Conservation (phyloP, 2,888 invertebrate species). For the Diarsia mendica region DNA sequence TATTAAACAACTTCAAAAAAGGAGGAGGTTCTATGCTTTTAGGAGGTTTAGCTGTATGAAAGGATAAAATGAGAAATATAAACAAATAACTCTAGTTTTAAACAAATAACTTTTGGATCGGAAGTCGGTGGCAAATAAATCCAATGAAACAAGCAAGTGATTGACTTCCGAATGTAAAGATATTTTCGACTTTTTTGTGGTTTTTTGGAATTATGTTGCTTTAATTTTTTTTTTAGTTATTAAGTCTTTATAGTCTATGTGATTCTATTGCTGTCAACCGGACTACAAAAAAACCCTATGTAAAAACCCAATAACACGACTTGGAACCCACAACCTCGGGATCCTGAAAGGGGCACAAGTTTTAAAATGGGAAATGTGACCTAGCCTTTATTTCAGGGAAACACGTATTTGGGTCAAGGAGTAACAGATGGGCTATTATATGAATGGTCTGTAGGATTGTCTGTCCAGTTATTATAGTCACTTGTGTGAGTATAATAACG, state of each 20-base stretch:
- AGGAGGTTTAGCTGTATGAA: too few species aligned
- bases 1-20: too few species aligned
- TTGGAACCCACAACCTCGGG: background rate
- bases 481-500: conserved; percentile 27
- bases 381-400: conserved; percentile 17
- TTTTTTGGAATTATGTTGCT: too few species aligned
- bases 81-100: too few species aligned
- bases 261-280: background rate
- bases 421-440: conserved; percentile 37
- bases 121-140: too few species aligned
- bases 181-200: too few species aligned
- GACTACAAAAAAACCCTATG: background rate
- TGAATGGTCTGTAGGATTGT: conserved; percentile 12
- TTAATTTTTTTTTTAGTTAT: too few species aligned
- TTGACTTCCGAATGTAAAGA: too few species aligned
- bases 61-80: too few species aligned
- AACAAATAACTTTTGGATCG: too few species aligned
- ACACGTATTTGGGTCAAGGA: conserved; percentile 30
- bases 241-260: background rate
- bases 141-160: too few species aligned
- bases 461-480: conserved; percentile 18
- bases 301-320: background rate
- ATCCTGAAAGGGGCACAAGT: conserved; percentile 25
- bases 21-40: too few species aligned
- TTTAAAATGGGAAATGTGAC: conserved; percentile 16